phyloP scores from a whole-genome alignment of 2,113 vertebrate genomes.

The Pardalotus punctatus region DNA sequence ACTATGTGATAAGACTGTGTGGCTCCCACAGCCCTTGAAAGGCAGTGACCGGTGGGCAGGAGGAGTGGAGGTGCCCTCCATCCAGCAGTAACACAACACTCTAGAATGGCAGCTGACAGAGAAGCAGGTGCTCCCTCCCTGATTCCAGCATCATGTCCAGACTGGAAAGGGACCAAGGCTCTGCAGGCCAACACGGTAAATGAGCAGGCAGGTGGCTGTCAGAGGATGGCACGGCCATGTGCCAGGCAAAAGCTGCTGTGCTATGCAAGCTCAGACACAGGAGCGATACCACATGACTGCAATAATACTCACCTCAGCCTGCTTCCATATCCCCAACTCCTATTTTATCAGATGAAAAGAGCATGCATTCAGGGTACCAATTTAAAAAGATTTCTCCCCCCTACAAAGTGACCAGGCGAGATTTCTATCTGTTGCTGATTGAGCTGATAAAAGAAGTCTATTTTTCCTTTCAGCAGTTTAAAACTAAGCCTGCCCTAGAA shows the following conservation, averaged over 20 bases:
- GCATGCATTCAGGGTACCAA: not conserved
- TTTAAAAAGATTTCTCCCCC: not conserved
- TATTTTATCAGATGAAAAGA: not conserved
- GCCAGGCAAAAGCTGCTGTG: not conserved
- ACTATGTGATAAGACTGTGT: not conserved
- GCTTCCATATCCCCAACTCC: not conserved
- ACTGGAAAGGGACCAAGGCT: not conserved
- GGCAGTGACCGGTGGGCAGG: not conserved
- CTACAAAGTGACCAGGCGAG: not conserved
- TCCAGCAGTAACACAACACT: accelerated
- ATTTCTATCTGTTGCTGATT: not conserved
- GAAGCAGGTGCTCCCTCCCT: not conserved
- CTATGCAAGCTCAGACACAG: not conserved
- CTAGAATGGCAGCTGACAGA: accelerated
- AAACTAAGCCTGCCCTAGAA: not conserved
- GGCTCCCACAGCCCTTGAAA: not conserved
- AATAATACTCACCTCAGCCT: not conserved
- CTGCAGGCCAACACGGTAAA: not conserved
- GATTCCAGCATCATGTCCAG: accelerated
- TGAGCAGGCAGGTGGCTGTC: not conserved
- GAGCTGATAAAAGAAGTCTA: not conserved
- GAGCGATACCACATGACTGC: not conserved
- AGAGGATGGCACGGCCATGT: not conserved
- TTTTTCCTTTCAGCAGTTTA: constrained; percentile 22
- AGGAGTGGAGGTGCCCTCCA: not conserved